phyloP scores from a whole-genome alignment of 2,888 invertebrate species.

The Eupithecia pulchellata region DNA sequence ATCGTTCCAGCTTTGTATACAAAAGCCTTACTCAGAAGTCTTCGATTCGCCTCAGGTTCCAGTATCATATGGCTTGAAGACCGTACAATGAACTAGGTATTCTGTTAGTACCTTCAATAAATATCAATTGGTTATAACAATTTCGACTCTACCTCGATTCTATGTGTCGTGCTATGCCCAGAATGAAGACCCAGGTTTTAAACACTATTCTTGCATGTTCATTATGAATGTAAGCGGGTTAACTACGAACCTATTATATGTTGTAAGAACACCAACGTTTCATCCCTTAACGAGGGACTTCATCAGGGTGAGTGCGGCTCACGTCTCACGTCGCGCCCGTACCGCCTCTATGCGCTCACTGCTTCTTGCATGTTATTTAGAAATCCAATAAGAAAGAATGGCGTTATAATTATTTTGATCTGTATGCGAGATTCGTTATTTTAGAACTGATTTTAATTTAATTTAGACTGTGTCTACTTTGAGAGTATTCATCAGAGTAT shows the following conservation, averaged over 20 bases:
- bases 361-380: too few species aligned
- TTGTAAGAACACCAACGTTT: too few species aligned
- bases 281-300: too few species aligned
- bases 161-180: neutral
- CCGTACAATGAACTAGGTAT: neutral
- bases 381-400: too few species aligned
- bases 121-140: neutral
- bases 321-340: too few species aligned
- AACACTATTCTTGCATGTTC: neutral
- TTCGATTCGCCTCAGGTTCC: neutral
- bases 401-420: too few species aligned
- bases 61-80: neutral
- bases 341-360: too few species aligned
- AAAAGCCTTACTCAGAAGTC: conserved; percentile 20
- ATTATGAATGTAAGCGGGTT: too few species aligned
- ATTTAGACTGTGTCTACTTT: neutral
- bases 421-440: too few species aligned
- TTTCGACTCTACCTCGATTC: neutral
- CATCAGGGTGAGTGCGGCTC: too few species aligned
- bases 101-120: neutral
- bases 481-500: too few species aligned
- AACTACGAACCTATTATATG: too few species aligned
- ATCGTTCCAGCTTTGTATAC: conserved; percentile 16
- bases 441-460: neutral
- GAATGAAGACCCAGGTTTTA: neutral